Base-by-base conservation (phyloP, 2,113 vertebrate genomes). In the Pungitius pungitius region DNA sequence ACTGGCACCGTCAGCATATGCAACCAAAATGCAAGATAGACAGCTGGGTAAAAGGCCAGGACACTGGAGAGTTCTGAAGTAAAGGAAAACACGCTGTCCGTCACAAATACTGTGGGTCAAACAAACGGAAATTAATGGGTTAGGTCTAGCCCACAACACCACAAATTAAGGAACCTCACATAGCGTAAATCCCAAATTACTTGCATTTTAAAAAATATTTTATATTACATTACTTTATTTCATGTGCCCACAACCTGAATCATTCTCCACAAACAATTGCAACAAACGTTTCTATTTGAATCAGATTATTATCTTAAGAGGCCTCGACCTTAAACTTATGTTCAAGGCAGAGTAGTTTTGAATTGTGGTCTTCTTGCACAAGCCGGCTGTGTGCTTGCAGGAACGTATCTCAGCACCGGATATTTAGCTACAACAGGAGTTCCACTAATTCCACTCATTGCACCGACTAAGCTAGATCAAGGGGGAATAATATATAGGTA, bases 331-430 rank as follows among this genome's bases (percentile, higher is more conserved):
- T 67, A 68, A 43, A 57, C 30, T 71, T 35, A 35, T 35, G 33
- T 35, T 79, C 22, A n/a, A n/a, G n/a, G n/a, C n/a, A n/a, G n/a
- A 59, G 66, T 66, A 62, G 39, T 75, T 76, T 59, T 56, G 66
- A 84, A 76, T 80, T 72, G 80, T 67, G 69, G 49, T 62, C 62
- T 57, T 67, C 52, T 81, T 69, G 67, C 70, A 83, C 67, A 84
- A 79, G 61, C 39, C 63, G 73, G 52, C n/a, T 54, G 72, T 58
- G 35, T 11, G 42, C 58, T 56, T 87, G 84, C 84, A 91, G 81
- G 84, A 92, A 91, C 86, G 67, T 78, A 85, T 80, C 69, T 84
- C 69, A 83, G 59, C 30, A 18, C 49, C 74, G 45, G 77, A 73
- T 77, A 73, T 22, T 85, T 77, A 80, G 61, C 80, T 85, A 20